These are phyloP conservation scores for Hirundichthys speculiger DNA, from an alignment of 2,113 vertebrate species.

Conservation along the genomic window DNA sequence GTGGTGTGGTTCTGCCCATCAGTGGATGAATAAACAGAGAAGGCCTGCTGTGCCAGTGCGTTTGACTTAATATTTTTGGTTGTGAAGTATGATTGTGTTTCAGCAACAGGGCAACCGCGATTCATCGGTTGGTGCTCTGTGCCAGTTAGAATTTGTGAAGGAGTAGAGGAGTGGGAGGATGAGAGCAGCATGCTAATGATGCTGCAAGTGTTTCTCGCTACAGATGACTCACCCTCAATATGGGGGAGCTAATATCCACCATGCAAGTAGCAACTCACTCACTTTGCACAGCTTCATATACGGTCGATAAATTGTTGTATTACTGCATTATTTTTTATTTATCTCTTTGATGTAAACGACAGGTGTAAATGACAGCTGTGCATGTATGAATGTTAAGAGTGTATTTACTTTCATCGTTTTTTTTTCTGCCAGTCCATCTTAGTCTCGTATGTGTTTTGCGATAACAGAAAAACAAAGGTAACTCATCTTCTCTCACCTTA, in stretches of 20 bases:
- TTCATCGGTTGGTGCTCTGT: constrained; percentile 62
- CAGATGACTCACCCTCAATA: constrained; percentile 77
- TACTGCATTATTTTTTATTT: too few species aligned
- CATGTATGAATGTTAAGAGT: too few species aligned
- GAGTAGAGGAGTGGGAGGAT: constrained; percentile 73
- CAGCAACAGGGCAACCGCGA: constrained; percentile 52
- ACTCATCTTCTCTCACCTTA: too few species aligned
- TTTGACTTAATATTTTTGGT: constrained; percentile 64
- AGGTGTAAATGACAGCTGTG: too few species aligned
- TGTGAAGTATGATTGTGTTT: constrained; percentile 60
- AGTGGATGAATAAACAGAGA: constrained; percentile 19
- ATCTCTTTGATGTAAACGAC: too few species aligned
- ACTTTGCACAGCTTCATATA: too few species aligned
- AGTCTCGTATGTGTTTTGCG: too few species aligned
- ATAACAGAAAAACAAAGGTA: too few species aligned
- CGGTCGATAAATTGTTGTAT: too few species aligned
- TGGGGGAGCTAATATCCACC: constrained; percentile 71
- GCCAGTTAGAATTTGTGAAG: constrained; percentile 79
- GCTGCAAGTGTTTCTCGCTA: constrained; percentile 72
- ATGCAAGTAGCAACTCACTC: too few species aligned
- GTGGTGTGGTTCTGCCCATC: constrained; percentile 14
- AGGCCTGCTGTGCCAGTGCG: constrained; percentile 24
- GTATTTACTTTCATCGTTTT: too few species aligned
- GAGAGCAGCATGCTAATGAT: constrained; percentile 81
- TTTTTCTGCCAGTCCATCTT: too few species aligned